Base-by-base conservation (phyloP, 1,140 invertebrate genomes). In the Ceratoteleas bidentatus region DNA sequence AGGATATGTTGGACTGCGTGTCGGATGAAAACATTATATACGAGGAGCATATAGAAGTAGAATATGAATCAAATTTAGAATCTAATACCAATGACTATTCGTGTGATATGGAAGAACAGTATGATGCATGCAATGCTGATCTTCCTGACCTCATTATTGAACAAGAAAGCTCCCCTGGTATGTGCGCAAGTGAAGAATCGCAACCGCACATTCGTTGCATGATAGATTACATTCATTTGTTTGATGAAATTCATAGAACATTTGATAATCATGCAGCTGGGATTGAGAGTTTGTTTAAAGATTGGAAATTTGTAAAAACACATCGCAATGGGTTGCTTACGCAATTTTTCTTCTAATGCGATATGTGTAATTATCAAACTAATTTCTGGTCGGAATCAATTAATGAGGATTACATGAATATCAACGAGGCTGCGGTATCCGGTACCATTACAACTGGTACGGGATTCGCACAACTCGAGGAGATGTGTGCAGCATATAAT, bases 401-500 rank as follows among this genome's bases (percentile, higher is more conserved):
- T 24, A 24, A 24, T 24, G 24, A 24, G 24, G 24, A 24, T 24
- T 24, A 24, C 24, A 24, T 24, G 24, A 24, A 24, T 24, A 1
- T 24, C 9, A 62, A 62, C 33, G 15, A 24, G 11, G 16, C 40
- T 62, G 16, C 24, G 14, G 58, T 62, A 33, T 47, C 43, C 13
- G 58, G 45, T 8, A 49, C 58, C 4, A 45, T 62, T 32, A 47
- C 45, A 2, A 47, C 40, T n/a, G 58, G 43, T 10, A 49, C 32
- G 2, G 58, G 58, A 16, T 62, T 47, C 32, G n/a, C 40, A 45
- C 58, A 62, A 13, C 9, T 47, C 2, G 58, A 62, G 32, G 40
- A 62, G 32, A n/a, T 62, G 13, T 33, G 40, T 33, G 58, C 58
- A 16, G 58, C 58, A 5, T 32, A 47, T 16, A 47, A 15, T 33